Base-by-base conservation (phyloP, 2,113 vertebrate species). In the Cryptotis parvus region DNA sequence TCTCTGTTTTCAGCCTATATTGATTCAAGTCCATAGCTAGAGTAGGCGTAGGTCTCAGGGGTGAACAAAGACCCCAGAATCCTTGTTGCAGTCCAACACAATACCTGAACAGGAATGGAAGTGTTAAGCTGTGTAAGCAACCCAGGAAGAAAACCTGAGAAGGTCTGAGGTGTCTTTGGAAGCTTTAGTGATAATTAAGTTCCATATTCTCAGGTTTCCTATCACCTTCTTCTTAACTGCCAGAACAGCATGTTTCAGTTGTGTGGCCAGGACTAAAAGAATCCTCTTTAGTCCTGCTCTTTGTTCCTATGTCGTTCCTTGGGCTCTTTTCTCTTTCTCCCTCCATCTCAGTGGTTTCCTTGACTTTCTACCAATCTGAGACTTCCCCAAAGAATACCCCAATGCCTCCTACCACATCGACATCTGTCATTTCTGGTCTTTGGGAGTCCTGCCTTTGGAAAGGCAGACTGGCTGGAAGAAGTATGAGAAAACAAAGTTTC, bases 121-220 rank as follows among this genome's bases (percentile, higher is more conserved):
- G 68, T 49, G 83, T 61, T 68, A 93, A 91, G 84, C 70, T 85
- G 22, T 26, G 6, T 39, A 22, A 82, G 49, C 24, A 14, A 43
- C 9, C 49, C 72, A 74, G 20, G 37, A 70, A 66, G 81, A 89
- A 97, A 94, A 93, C 86, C 37, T 0, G 0, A 94, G 84, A 63
- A 66, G 73, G 45, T 69, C 80, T 91, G 92, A 86, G 16, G 61
- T 72, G n/a, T 45, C 61, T 78, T 39, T 5, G 31, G 43, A 85
- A 87, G 41, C 80, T n/a, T 58, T 18, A 24, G 65, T 49, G 87
- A 80, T 81, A 81, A 83, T 87, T 80, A 75, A 85, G 74, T 85
- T 87, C 78, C 77, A 74, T 66, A 20, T 92, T 90, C 81, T 96
- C 61, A 11, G 90, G 74, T 92, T 95, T 95, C 95, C 90, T 29